Conservation (phyloP, 2,797 vertebrate genomes). For the Catamblyrhynchus diadema region DNA sequence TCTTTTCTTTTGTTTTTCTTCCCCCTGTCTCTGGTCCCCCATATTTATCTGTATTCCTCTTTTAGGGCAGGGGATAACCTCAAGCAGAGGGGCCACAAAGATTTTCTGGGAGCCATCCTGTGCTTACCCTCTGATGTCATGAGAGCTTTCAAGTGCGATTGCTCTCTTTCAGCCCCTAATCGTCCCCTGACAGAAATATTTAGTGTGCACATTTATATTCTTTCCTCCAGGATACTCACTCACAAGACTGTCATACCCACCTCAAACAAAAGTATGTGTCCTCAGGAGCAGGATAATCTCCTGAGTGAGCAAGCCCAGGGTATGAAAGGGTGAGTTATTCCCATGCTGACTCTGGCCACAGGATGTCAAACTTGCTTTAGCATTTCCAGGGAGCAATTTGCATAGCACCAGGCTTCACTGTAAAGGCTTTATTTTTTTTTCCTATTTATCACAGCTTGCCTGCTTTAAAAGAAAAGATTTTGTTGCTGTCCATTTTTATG, state of each 20-base stretch:
- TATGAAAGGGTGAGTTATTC: background rate
- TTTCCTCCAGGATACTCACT: background rate
- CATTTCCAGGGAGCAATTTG: background rate
- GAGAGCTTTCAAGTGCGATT: background rate
- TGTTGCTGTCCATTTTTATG: accelerated
- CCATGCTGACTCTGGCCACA: constrained; percentile 1
- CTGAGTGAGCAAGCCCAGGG: background rate
- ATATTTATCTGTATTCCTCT: background rate
- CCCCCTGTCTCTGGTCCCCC: background rate
- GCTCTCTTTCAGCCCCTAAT: background rate
- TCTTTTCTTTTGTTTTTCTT: accelerated
- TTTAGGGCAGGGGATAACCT: background rate
- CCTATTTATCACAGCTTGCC: background rate
- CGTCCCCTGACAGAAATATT: background rate
- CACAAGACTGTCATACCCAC: background rate
- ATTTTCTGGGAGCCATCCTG: background rate
- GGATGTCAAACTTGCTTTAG: constrained; percentile 57
- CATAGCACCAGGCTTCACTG: background rate
- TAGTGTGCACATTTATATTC: background rate
- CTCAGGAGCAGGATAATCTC: background rate
- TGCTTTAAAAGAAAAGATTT: background rate
- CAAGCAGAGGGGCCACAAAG: background rate
- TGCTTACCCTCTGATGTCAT: background rate
- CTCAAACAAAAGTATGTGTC: background rate
- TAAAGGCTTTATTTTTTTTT: background rate